phyloP scores from a whole-genome alignment of 2,888 invertebrate genomes.

The Emmelina monodactyla region DNA sequence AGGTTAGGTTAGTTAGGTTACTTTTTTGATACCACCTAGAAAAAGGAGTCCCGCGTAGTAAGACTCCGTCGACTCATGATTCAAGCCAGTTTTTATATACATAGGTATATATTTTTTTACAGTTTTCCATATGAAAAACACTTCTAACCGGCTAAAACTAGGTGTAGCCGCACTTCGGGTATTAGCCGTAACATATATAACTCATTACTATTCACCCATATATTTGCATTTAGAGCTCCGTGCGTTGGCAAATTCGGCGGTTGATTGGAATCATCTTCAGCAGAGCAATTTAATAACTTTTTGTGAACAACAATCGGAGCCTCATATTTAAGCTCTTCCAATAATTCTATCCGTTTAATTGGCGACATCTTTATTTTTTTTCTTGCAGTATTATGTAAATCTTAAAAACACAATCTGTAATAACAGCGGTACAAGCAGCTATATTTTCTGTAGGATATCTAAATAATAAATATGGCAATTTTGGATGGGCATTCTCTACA shows the following conservation, averaged over 20 bases:
- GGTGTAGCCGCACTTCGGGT: no score
- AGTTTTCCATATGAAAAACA: no score
- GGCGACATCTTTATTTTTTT: slow-evolving; percentile 8
- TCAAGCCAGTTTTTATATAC: no score
- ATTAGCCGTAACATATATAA: no score
- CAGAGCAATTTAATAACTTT: background rate
- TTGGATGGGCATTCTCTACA: slow-evolving; percentile 8
- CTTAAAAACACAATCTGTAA: background rate
- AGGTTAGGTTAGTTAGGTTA: no score
- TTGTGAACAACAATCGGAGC: slow-evolving; percentile 6
- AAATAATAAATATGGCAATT: slow-evolving; percentile 5
- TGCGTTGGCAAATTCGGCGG: slow-evolving; percentile 6
- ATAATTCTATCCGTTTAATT: slow-evolving; percentile 4
- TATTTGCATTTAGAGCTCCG: slow-evolving; percentile 3
- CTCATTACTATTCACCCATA: no score
- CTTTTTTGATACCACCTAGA: no score
- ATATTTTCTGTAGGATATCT: slow-evolving; percentile 11
- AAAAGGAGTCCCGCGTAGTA: no score
- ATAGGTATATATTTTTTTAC: no score
- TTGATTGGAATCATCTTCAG: slow-evolving; percentile 2
- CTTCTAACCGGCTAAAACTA: no score
- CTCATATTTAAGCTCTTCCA: slow-evolving; percentile 4
- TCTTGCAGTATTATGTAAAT: background rate
- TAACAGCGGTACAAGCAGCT: background rate
- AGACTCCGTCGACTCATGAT: no score